phyloP scores from a whole-genome alignment of 1,140 invertebrate species.

The Dysdera silvatica region DNA sequence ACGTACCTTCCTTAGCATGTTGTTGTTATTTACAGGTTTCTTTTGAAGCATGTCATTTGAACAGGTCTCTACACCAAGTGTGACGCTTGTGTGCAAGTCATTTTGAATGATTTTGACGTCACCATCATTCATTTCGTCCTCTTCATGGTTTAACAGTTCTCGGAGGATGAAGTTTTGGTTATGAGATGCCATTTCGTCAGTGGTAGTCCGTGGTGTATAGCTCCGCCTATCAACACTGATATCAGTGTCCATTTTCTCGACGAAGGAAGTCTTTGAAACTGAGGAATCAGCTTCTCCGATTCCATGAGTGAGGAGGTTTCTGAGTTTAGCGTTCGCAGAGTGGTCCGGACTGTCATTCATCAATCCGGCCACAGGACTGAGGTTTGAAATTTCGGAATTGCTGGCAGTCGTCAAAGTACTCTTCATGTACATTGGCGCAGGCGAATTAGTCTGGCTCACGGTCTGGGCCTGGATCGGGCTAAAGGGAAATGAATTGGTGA shows the following conservation, averaged over 20 bases:
- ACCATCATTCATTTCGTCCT: constrained; percentile 19
- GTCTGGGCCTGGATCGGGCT: constrained; percentile 46
- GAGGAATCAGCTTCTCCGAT: constrained; percentile 27
- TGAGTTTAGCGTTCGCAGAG: constrained; percentile 27
- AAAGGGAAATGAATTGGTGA: constrained; percentile 52
- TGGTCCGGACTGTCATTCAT: not conserved
- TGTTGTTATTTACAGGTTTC: constrained; percentile 22
- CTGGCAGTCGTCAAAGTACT: not conserved
- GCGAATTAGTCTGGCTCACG: constrained; percentile 20
- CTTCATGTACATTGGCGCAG: constrained; percentile 14
- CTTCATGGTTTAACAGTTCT: constrained; percentile 33
- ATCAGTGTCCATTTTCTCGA: constrained; percentile 14
- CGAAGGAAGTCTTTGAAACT: constrained; percentile 9
- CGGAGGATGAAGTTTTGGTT: constrained; percentile 31
- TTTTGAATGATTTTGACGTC: not conserved
- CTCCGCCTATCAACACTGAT: not conserved
- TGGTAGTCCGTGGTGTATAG: not conserved
- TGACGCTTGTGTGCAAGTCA: constrained; percentile 16
- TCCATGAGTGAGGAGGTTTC: constrained; percentile 35
- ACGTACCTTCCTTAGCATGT: constrained; percentile 28
- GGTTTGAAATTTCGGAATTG: constrained; percentile 4
- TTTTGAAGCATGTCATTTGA: constrained; percentile 15
- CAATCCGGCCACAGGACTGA: constrained; percentile 10
- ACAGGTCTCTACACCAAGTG: not conserved
- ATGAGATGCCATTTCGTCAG: not conserved